Conservation (phyloP, 1,140 invertebrate species). For the Pygmarrhopalites habei region DNA sequence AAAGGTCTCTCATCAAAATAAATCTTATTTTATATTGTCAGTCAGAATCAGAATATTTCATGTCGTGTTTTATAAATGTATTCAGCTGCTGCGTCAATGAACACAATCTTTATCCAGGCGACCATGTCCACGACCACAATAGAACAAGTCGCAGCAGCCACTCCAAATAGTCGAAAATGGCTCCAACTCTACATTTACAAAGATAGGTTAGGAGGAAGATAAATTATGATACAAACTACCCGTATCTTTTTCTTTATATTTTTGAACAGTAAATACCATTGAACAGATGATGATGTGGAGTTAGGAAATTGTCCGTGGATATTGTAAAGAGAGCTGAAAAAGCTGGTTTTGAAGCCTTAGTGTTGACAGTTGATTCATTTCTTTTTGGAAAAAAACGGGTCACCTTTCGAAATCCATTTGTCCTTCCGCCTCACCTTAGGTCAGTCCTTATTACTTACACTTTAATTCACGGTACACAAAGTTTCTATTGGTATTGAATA, state of each 20-base stretch:
- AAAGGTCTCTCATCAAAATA: conserved; percentile 28
- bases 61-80: neutral
- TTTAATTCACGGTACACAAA: neutral
- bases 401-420: conserved; percentile 77
- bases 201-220: no score
- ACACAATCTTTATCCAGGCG: conserved; percentile 72
- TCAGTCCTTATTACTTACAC: neutral
- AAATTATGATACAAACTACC: no score
- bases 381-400: conserved; percentile 70
- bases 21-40: no score
- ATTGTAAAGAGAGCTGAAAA: conserved; percentile 20
- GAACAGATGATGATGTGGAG: no score
- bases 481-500: neutral
- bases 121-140: conserved; percentile 80
- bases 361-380: conserved; percentile 83
- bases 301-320: neutral
- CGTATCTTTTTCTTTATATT: neutral
- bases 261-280: neutral
- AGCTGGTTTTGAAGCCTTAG: conserved; percentile 74
- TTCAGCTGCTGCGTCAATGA: conserved; percentile 63
- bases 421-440: conserved; percentile 52
- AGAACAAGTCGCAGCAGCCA: conserved; percentile 73
- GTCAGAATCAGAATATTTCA: neutral
- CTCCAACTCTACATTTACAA: conserved; percentile 87
- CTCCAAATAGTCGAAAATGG: conserved; percentile 70